Percentiles rank a stretch among this genome's conserved stretches.
Conservation (phyloP, 2,113 vertebrate genomes). For the Passerina amoena region DNA sequence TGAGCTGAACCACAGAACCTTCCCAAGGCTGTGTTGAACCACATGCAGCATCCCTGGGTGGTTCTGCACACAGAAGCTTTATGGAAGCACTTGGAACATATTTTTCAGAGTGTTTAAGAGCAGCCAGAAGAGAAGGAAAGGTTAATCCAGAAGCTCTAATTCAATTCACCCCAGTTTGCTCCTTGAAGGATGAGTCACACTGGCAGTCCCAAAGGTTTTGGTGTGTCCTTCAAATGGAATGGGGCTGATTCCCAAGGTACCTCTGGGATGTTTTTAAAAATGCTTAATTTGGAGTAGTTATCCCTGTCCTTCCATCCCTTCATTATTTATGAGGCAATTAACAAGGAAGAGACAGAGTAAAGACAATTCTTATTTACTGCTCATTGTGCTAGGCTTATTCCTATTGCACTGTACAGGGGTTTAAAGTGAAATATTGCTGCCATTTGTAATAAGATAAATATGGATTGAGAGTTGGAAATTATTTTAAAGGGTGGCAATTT, state of each 20-base stretch:
- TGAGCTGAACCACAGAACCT: not conserved
- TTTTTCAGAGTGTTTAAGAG: not conserved
- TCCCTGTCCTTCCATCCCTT: not conserved
- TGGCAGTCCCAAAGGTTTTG: not conserved
- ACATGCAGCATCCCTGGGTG: not conserved
- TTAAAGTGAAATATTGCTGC: not conserved
- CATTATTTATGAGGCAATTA: not conserved
- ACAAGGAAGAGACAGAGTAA: not conserved
- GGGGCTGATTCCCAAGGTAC: not conserved
- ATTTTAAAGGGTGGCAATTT: not conserved
- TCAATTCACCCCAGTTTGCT: not conserved
- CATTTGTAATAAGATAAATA: not conserved
- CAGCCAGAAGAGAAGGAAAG: not conserved
- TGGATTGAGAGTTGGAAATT: not conserved
- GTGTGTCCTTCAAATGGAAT: not conserved
- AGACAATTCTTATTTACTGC: not conserved
- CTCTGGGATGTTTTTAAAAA: not conserved
- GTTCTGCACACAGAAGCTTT: not conserved
- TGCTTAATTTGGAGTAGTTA: not conserved
- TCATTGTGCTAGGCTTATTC: not conserved
- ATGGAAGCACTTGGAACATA: not conserved
- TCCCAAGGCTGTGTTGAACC: not conserved
- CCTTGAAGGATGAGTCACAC: not conserved
- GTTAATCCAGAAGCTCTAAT: not conserved
- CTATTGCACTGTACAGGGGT: not conserved